These are phyloP conservation scores for Scaptomyza hsui DNA, from an alignment of 1,140 invertebrate species.

Conservation along the genomic window DNA sequence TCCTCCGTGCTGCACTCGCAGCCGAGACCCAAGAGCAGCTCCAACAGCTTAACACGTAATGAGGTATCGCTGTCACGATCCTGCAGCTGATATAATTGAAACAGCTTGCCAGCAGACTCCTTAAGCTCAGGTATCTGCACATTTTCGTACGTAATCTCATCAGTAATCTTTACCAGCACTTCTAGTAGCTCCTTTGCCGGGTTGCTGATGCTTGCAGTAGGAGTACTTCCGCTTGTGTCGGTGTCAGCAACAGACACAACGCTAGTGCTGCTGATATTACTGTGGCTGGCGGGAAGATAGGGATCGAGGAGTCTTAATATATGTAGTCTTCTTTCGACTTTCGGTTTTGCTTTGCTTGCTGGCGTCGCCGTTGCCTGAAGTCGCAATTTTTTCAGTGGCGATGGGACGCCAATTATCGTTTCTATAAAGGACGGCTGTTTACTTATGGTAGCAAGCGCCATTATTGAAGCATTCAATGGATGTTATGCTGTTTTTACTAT, in stretches of 20 bases:
- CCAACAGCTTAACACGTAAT: slow-evolving; percentile 70
- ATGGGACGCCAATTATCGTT: slow-evolving; percentile 52
- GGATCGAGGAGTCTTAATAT: slow-evolving; percentile 56
- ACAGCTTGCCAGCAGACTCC: slow-evolving; percentile 61
- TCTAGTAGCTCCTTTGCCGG: slow-evolving; percentile 67
- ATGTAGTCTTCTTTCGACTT: slow-evolving; percentile 46
- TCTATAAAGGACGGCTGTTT: slow-evolving; percentile 56
- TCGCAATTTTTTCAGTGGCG: slow-evolving; percentile 66
- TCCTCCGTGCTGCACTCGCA: slow-evolving; percentile 65
- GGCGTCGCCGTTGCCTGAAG: slow-evolving; percentile 55
- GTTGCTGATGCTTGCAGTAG: background rate
- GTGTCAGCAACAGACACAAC: background rate
- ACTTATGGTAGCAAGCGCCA: slow-evolving; percentile 63
- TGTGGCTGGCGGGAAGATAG: slow-evolving; percentile 41
- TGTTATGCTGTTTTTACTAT: background rate
- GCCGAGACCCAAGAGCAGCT: slow-evolving; percentile 66
- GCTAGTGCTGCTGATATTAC: background rate
- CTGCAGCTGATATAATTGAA: slow-evolving; percentile 72
- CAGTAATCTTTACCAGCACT: slow-evolving; percentile 74
- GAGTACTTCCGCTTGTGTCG: background rate
- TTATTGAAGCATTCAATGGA: slow-evolving; percentile 5
- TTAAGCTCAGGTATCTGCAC: slow-evolving; percentile 62
- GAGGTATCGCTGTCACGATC: slow-evolving; percentile 75
- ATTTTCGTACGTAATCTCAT: slow-evolving; percentile 70
- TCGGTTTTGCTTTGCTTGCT: slow-evolving; percentile 27